Evolutionary conservation across 2,888 invertebrate species (phyloP).

Genomic region (Hymenopus coronatus): DNA sequence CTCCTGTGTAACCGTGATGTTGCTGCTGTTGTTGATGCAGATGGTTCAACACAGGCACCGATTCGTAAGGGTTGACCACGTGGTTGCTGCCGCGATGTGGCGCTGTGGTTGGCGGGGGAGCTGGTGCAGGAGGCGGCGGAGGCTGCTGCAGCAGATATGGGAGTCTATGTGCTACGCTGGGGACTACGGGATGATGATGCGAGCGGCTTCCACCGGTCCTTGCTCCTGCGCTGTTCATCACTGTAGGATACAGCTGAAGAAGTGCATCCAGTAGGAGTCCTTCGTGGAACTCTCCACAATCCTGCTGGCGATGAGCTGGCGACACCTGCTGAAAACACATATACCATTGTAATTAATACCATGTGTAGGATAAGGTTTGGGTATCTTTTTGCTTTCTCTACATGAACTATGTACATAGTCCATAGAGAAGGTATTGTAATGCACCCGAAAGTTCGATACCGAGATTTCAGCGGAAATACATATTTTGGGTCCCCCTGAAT

Average conservation of each 20-base stretch:
- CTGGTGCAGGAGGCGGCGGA: slow-evolving; percentile 33
- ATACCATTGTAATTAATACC: too few relatives aligned
- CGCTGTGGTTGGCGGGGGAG: slow-evolving; percentile 24
- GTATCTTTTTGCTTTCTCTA: too few relatives aligned
- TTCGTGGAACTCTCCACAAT: slow-evolving; percentile 70
- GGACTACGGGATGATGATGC: slow-evolving; percentile 32
- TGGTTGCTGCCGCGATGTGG: slow-evolving; percentile 41
- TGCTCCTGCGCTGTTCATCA: slow-evolving; percentile 54
- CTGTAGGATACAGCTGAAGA: slow-evolving; percentile 67
- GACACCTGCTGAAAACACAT: neutral
- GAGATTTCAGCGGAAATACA: too few relatives aligned
- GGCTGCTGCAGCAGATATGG: slow-evolving; percentile 35
- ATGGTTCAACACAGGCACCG: slow-evolving; percentile 66
- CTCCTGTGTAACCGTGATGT: slow-evolving; percentile 34
- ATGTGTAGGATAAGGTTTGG: too few relatives aligned
- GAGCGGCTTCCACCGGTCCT: slow-evolving; percentile 28
- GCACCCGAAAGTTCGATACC: too few relatives aligned
- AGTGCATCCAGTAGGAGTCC: slow-evolving; percentile 74
- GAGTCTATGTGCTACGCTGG: slow-evolving; percentile 34
- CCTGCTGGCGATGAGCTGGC: slow-evolving; percentile 21
- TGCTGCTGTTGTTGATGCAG: slow-evolving; percentile 48
- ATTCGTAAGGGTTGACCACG: slow-evolving; percentile 56
- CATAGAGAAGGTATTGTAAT: too few relatives aligned
- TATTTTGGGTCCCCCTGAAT: too few relatives aligned
- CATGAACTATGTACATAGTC: too few relatives aligned